Conservation (phyloP, 2,888 invertebrate species). For the Rhamnusium bicolor region DNA sequence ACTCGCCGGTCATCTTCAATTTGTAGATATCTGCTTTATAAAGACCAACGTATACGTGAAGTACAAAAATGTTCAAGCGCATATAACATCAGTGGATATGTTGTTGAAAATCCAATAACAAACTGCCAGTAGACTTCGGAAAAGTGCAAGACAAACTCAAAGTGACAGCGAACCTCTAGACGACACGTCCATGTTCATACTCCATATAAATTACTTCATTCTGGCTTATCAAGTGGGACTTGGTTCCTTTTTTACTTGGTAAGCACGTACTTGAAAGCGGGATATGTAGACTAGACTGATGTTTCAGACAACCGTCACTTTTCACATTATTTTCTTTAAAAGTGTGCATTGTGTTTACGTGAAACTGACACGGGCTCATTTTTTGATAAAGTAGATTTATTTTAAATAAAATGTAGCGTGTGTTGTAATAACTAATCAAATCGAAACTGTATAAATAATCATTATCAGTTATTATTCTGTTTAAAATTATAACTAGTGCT, state of each 20-base stretch:
- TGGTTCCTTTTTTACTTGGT: slow-evolving; percentile 9
- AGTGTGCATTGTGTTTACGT: too few relatives aligned
- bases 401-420: too few relatives aligned
- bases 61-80: slow-evolving; percentile 33
- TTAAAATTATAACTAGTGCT: too few relatives aligned
- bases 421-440: too few relatives aligned
- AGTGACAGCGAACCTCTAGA: slow-evolving; percentile 38
- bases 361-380: too few relatives aligned
- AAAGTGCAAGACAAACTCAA: slow-evolving; percentile 30
- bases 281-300: neutral
- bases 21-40: slow-evolving; percentile 30
- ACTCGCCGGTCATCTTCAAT: slow-evolving; percentile 33
- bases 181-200: slow-evolving; percentile 25
- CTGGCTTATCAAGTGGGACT: slow-evolving; percentile 31
- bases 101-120: slow-evolving; percentile 43
- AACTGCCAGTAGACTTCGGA: slow-evolving; percentile 36
- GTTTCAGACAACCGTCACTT: too few relatives aligned
- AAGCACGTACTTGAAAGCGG: neutral
- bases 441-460: too few relatives aligned
- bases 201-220: slow-evolving; percentile 42
- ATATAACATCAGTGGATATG: slow-evolving; percentile 35
- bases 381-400: too few relatives aligned
- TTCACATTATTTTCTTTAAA: too few relatives aligned
- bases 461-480: too few relatives aligned
- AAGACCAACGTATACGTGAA: neutral